These are phyloP conservation scores for Notodonta ziczac DNA, from an alignment of 2,888 invertebrate genomes.

Conservation along the genomic window DNA sequence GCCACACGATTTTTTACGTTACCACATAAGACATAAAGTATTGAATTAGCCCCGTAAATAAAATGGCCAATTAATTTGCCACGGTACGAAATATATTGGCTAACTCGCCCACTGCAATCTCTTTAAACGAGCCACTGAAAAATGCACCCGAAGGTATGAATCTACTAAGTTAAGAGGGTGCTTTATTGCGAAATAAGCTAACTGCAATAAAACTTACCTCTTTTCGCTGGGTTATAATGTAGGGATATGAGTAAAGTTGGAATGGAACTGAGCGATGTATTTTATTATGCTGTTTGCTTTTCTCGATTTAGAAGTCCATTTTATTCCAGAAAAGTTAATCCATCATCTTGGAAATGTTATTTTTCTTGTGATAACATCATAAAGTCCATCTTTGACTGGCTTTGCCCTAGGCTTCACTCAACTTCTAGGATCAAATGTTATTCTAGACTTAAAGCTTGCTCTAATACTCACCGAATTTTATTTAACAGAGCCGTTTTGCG, in stretches of 20 bases:
- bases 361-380: not conserved
- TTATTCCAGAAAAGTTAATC: not conserved
- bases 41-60: not conserved
- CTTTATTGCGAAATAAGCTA: constrained; percentile 33
- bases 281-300: not conserved
- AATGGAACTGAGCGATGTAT: not conserved
- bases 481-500: no score
- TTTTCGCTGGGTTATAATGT: constrained; percentile 30
- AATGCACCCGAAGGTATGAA: constrained; percentile 32
- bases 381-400: not conserved
- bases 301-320: not conserved
- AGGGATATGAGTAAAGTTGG: constrained; percentile 12
- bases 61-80: not conserved
- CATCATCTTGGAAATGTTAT: not conserved
- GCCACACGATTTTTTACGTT: not conserved
- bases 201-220: constrained; percentile 49
- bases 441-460: no score
- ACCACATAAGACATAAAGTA: not conserved
- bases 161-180: constrained; percentile 27
- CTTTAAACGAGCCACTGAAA: constrained; percentile 18
- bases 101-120: not conserved
- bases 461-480: no score
- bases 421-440: not conserved
- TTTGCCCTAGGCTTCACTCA: not conserved
- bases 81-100: no score